Evolutionary conservation across 2,888 invertebrate genomes (phyloP).

Genomic region (Thysanoteuthis rhombus): DNA sequence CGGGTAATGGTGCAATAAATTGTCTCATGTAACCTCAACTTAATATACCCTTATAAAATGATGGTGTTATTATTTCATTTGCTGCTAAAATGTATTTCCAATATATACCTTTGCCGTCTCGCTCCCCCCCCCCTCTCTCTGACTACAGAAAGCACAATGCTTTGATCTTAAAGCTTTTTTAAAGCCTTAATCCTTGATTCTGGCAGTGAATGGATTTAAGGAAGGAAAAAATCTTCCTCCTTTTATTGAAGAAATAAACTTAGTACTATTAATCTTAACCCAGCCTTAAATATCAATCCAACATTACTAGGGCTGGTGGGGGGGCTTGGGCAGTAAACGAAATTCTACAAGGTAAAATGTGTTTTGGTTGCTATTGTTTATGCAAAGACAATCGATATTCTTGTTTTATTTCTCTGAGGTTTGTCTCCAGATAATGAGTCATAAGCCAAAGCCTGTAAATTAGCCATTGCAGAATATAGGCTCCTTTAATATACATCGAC

Average conservation of each 20-base stretch:
- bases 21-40: no score
- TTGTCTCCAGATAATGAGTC: not conserved
- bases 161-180: not conserved
- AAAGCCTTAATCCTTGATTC: not conserved
- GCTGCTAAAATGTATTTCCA: no score
- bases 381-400: not conserved
- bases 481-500: not conserved
- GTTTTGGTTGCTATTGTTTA: not conserved
- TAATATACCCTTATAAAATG: no score
- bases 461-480: not conserved
- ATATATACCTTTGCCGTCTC: no score
- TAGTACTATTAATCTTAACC: not conserved
- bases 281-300: not conserved
- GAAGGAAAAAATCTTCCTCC: not conserved
- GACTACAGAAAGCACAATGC: no score
- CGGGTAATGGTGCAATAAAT: no score
- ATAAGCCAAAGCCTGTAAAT: not conserved
- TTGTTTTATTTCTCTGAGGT: not conserved
- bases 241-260: not conserved
- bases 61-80: no score
- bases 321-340: no score
- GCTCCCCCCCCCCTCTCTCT: no score
- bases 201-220: not conserved
- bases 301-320: not conserved
- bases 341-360: no score